Base-by-base conservation (phyloP, 2,888 invertebrate genomes). In the Pandemis corylana region DNA sequence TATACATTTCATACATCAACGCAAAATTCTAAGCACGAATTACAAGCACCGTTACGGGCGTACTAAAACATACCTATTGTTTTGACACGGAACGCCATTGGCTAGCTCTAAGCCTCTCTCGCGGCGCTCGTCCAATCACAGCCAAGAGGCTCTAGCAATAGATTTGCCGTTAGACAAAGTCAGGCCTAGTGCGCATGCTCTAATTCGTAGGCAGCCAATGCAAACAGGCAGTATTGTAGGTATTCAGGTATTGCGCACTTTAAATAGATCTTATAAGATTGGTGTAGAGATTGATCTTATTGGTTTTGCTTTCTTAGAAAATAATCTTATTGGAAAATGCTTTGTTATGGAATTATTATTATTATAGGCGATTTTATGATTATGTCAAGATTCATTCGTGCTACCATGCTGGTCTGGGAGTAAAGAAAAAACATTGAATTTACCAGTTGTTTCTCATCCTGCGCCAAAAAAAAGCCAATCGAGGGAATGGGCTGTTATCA, bases 71-170 rank as follows among this genome's bases (percentile, higher is more conserved):
- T 77, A 82, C 85, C 92, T 89, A 93, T 93, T 92, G 92, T 93
- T 86, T 80, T 80, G 79, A 79, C 77, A 77, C 62, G 74, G 76
- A 69, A 77, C 79, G 82, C 79, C 59, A 91, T 91, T 91, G 91
- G 91, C 70, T 76, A 80, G 64, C 77, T 77, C 77, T 78, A 76
- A 73, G 71, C 78, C 80, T 79, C 80, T 83, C 80, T 71, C 77
- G 79, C 76, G 73, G 68, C 79, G 80, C 71, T 86, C 85, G 86
- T 87, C 94, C 93, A 93, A 93, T 93, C 91, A 89, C 85, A 77
- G 84, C 83, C 20, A 75, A 80, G 84, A 87, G 86, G 87, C 78
- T 87, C 82, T 82, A 85, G 82, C 85, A 81, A 84, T 85, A 85
- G 85, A 86, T 85, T 87, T 84, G 85, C 75, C 65, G 79, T 76